A percentile compares a stretch with the other conserved stretches of the same genome.
Evolutionary conservation across 2,888 invertebrate genomes (phyloP).

Genomic region (Hecatera dysodea): DNA sequence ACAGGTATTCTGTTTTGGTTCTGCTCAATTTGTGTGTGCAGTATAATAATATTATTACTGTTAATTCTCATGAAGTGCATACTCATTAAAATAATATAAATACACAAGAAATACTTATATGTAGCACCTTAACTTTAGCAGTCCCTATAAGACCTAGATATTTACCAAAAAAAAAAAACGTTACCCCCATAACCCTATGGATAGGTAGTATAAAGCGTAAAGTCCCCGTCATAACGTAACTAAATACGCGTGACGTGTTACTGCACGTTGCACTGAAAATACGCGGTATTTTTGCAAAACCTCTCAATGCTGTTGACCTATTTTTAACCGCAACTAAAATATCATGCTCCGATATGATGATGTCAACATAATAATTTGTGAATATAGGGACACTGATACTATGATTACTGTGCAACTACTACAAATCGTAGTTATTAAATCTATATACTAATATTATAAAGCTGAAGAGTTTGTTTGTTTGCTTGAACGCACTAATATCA

Average conservation of each 20-base stretch:
- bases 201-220: not conserved
- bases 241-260: conserved; percentile 20
- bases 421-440: not conserved
- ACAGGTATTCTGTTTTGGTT: no score
- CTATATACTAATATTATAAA: no score
- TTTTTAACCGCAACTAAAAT: conserved; percentile 43
- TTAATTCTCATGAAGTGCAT: no score
- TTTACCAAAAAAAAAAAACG: not conserved
- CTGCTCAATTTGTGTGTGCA: no score
- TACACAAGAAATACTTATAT: no score
- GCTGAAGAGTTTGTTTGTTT: no score
- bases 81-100: no score
- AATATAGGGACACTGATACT: not conserved
- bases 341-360: not conserved
- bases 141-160: not conserved
- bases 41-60: no score
- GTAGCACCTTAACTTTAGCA: not conserved
- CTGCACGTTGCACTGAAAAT: conserved; percentile 30
- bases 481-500: no score
- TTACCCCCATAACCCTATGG: not conserved
- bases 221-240: not conserved
- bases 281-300: conserved; percentile 27
- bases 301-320: conserved; percentile 40
- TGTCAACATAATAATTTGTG: conserved; percentile 5
- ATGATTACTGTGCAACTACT: not conserved